A percentile compares a stretch with the other conserved stretches of the same genome.
Evolutionary conservation across 2,113 vertebrate genomes (phyloP).

Genomic region (Carlito syrichta): DNA sequence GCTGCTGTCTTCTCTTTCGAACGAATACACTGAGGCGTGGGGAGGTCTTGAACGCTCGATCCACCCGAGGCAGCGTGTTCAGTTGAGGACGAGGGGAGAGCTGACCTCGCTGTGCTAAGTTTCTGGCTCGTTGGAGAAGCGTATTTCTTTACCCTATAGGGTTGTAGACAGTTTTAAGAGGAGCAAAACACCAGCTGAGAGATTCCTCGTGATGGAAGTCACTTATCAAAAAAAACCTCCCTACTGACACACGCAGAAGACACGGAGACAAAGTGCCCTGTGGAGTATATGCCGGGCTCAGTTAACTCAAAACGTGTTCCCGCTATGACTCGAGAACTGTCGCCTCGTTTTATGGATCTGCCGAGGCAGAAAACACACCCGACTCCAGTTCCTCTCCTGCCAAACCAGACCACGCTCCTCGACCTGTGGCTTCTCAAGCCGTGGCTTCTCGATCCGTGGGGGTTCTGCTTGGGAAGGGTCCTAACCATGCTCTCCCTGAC

Average conservation of each 20-base stretch:
- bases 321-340: neutral
- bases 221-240: neutral
- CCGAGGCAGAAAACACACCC: neutral
- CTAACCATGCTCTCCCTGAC: neutral
- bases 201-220: neutral
- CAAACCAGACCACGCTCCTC: slow-evolving; percentile 11
- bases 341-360: neutral
- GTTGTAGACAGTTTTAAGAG: neutral
- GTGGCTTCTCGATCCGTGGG: neutral
- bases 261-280: neutral
- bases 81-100: slow-evolving; percentile 50
- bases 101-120: neutral
- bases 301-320: neutral
- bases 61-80: neutral
- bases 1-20: neutral
- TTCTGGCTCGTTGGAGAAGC: slow-evolving; percentile 13
- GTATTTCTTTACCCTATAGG: neutral
- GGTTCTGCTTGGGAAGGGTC: slow-evolving; percentile 4
- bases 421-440: too few species aligned
- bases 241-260: neutral
- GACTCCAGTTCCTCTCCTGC: neutral
- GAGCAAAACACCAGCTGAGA: neutral
- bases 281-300: neutral
- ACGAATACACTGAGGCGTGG: neutral
- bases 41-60: slow-evolving; percentile 12